Percentiles rank a stretch among this genome's conserved stretches.
Evolutionary conservation across 2,113 vertebrate genomes (phyloP).

Genomic region (Acanthisitta chloris): DNA sequence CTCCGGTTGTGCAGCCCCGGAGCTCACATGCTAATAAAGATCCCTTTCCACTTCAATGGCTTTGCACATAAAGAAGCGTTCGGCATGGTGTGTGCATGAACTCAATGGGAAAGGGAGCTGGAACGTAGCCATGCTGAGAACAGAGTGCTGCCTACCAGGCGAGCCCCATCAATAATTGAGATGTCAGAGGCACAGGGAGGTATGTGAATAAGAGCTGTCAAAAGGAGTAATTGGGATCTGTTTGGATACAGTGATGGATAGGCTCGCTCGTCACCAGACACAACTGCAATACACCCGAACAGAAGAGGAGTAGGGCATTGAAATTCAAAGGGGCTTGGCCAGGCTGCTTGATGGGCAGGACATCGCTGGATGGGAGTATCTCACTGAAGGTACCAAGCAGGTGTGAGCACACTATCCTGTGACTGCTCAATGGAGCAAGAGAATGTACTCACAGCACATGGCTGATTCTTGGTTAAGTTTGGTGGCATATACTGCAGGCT

Average conservation of each 20-base stretch:
- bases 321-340: not conserved
- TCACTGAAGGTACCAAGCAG: not conserved
- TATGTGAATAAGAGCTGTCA: slow-evolving; percentile 41
- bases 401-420: not conserved
- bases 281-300: not conserved
- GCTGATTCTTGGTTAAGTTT: not conserved
- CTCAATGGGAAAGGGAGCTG: slow-evolving; percentile 35
- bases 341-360: not conserved
- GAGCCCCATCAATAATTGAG: slow-evolving; percentile 53
- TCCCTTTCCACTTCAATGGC: slow-evolving; percentile 36
- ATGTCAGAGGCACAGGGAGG: not conserved
- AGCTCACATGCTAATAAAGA: slow-evolving; percentile 12
- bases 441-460: not conserved
- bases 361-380: not conserved
- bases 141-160: slow-evolving; percentile 26
- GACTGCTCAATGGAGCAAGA: not conserved
- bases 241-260: slow-evolving; percentile 20
- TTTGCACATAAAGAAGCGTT: slow-evolving; percentile 21
- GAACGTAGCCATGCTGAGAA: slow-evolving; percentile 35
- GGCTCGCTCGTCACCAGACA: not conserved
- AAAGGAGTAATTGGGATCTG: slow-evolving; percentile 41
- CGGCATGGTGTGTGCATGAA: not conserved
- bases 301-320: not conserved
- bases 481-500: not conserved
- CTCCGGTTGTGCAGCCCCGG: not conserved